Base-by-base conservation (phyloP, 2,113 vertebrate genomes). In the Alosa alosa region DNA sequence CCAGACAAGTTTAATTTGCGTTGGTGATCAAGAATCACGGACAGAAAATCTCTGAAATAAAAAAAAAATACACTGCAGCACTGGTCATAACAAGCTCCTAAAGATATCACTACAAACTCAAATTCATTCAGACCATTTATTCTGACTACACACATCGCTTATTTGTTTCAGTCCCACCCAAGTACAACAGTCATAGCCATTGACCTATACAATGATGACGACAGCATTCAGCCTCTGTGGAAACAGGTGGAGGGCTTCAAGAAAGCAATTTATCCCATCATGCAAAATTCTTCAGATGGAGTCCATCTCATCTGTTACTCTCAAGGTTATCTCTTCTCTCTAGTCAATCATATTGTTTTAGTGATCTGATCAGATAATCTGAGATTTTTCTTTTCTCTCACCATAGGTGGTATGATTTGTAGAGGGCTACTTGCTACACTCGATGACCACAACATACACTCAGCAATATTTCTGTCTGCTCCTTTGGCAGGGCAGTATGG, bases 401-500 rank as follows among this genome's bases (percentile, higher is more conserved):
- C 10, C 0, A 72, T 87, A 95, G 95, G 94, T 22, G 94, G 94
- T 44, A 87, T 95, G 11, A 91, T 95, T 47, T 95, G 94, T 88
- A 92, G 94, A 1, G 95, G 94, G 0, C 87, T 95, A 18, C 89
- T 95, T 4, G 92, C 92, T 0, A 94, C 93, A 7, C 93, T 93
- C 85, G 90, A 94, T 0, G 92, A 95, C 0, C 95, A 95, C 91
- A 95, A 95, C 0, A 94, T 95, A 86, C 92, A 95, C 81, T 92
- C 94, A 0, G 95, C 95, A 88, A 94, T 95, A 83, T 95, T 94
- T 22, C 93, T 95, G 17, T 94, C 95, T 3, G 94, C 95, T 15
- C 94, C 95, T 18, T 93, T 94, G 86, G 94, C 94, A 90, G 95
- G 94, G 0, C 95, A 95, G 84, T 95, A 95, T 60, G 95, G 95